Evolutionary conservation across 2,113 vertebrate genomes (phyloP).

Genomic region (Phalacrocorax pelagicus): DNA sequence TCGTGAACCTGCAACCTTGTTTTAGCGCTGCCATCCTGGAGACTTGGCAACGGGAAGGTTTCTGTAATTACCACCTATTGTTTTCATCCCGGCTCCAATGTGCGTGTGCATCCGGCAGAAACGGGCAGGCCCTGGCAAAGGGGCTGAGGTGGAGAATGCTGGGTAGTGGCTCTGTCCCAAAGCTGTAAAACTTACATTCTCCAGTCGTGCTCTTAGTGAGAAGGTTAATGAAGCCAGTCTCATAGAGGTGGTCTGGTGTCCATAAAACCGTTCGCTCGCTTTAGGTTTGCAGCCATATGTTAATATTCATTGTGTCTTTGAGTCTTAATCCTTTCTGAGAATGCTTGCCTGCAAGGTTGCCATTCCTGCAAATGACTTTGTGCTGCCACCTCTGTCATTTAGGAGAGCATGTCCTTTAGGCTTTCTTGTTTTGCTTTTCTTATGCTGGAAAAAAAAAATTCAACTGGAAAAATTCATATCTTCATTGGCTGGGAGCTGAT

Average conservation of each 20-base stretch:
- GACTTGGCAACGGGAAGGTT: neutral
- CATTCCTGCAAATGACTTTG: neutral
- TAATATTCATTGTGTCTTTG: neutral
- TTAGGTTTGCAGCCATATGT: neutral
- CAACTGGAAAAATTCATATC: constrained; percentile 30
- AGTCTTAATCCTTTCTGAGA: neutral
- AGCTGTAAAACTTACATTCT: neutral
- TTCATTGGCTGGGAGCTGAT: constrained; percentile 3
- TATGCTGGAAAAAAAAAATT: neutral
- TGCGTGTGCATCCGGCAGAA: neutral
- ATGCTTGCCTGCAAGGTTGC: neutral
- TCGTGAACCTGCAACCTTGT: neutral
- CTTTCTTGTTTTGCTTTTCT: neutral
- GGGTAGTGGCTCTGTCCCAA: neutral
- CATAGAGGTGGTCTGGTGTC: neutral
- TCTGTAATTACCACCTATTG: neutral
- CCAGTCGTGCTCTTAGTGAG: neutral
- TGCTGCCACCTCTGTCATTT: neutral
- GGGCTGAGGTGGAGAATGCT: neutral
- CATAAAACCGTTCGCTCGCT: neutral
- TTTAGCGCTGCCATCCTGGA: neutral
- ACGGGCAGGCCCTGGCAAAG: neutral
- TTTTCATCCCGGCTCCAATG: neutral
- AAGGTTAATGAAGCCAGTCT: neutral
- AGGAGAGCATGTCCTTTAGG: neutral